Percentiles rank a stretch among this genome's conserved stretches.
Evolutionary conservation across 2,888 invertebrate genomes (phyloP).

Genomic region (Calephelis perditalis): DNA sequence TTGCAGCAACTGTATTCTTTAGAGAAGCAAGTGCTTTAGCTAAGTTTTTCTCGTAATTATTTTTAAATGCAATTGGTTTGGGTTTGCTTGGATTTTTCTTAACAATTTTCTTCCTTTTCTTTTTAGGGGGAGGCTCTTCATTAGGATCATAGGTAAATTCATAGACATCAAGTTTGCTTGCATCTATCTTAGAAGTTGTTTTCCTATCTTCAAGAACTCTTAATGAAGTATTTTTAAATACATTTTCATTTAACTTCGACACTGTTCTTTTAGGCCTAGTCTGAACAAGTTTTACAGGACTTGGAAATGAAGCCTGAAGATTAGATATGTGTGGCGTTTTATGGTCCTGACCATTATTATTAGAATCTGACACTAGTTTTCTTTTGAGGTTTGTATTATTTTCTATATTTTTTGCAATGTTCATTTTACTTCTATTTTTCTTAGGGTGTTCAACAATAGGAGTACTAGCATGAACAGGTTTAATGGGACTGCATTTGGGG

Average conservation of each 20-base stretch:
- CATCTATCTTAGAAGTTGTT: conserved; percentile 35
- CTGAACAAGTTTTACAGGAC: conserved; percentile 13
- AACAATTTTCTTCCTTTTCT: conserved; percentile 50
- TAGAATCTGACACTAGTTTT: conserved; percentile 38
- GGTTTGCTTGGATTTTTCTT: conserved; percentile 48
- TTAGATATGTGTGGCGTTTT: not conserved
- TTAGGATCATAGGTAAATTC: conserved; percentile 70
- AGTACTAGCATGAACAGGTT: conserved; percentile 57
- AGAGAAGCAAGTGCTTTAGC: conserved; percentile 52
- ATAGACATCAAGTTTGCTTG: conserved; percentile 55
- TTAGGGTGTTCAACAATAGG: conserved; percentile 41
- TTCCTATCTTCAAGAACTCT: conserved; percentile 48
- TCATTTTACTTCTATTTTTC: conserved; percentile 19
- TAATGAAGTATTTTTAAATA: conserved; percentile 43
- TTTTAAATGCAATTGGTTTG: conserved; percentile 44
- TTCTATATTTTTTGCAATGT: conserved; percentile 23
- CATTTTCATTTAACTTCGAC: conserved; percentile 24
- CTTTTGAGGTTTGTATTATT: conserved; percentile 25
- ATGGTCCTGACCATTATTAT: conserved; percentile 42
- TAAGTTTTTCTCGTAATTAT: conserved; percentile 58
- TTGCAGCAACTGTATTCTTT: conserved; percentile 41
- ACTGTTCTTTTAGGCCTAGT: conserved; percentile 20
- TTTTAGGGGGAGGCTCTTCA: conserved; percentile 64
- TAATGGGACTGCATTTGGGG: conserved; percentile 51
- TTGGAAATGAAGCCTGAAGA: not conserved